These are phyloP conservation scores for Cephonodes hylas DNA, from an alignment of 2,888 invertebrate species.

Conservation along the genomic window DNA sequence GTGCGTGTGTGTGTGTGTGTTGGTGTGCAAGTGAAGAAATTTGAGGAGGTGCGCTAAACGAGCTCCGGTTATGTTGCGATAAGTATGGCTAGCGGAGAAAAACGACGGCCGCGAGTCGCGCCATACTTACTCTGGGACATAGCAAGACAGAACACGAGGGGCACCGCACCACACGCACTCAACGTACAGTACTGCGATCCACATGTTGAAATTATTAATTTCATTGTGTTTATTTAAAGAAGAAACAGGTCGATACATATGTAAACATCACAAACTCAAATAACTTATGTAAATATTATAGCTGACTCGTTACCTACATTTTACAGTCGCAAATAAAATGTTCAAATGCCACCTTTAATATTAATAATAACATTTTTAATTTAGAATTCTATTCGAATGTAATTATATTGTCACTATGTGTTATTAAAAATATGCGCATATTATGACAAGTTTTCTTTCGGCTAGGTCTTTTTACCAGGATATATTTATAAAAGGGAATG, in stretches of 20 bases:
- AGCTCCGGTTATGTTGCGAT: neutral
- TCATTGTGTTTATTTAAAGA: too few relatives aligned
- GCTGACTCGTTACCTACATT: too few relatives aligned
- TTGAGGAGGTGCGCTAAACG: conserved; percentile 8
- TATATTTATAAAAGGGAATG: neutral
- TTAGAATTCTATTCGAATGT: too few relatives aligned
- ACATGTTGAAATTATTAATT: neutral
- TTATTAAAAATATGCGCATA: neutral
- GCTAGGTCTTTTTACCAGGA: neutral
- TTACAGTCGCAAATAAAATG: too few relatives aligned
- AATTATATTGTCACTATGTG: too few relatives aligned
- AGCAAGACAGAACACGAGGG: neutral
- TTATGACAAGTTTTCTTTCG: too few relatives aligned
- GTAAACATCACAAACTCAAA: too few relatives aligned
- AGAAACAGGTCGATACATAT: too few relatives aligned
- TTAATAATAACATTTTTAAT: too few relatives aligned
- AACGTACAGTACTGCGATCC: neutral
- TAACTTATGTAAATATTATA: too few relatives aligned
- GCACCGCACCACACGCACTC: neutral
- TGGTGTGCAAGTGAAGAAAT: neutral
- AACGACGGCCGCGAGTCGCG: neutral
- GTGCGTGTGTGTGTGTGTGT: neutral
- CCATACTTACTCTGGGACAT: neutral
- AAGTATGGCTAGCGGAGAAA: neutral
- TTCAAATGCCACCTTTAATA: too few relatives aligned